Base-by-base conservation (phyloP, 2,113 vertebrate species). In the Cygnus atratus region DNA sequence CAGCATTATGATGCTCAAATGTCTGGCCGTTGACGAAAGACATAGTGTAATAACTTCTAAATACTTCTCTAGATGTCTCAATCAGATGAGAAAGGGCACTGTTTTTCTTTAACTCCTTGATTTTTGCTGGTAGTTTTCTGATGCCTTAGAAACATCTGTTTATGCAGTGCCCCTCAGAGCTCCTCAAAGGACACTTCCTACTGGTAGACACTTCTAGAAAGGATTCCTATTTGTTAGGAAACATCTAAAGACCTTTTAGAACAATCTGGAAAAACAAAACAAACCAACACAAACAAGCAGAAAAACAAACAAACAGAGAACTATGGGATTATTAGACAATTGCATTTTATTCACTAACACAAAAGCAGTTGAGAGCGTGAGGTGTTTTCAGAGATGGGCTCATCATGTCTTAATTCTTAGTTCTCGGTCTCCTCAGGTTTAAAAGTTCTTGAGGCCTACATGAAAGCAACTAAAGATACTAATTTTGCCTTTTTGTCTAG, bases 1-100 rank as follows among this genome's bases (percentile, higher is more conserved):
- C 14, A 44, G 52, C 62, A 48, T 73, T 12, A 6, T 21, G 43
- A 41, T 43, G 28, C 41, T 18, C 62, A 90, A 11, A 41, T 19
- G 26, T 48, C 57, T 61, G 65, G 13, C 7, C 0, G 0, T 8
- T n/a, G 48, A 25, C 0, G 0, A 63, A 52, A 35, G 33, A 62
- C 7, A 9, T 4, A 33, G 25, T 3, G 5, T n/a, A 87, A 35
- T n/a, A n/a, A 17, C 9, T 62, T 43, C 46, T 50, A 58, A 58
- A 65, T 10, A 5, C 35, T 58, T 67, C 65, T 84, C 2, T 8
- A 48, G 26, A 21, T 25, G 19, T 41, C 57, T 88, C 70, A 61
- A 25, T 62, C 37, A 28, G 41, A 33, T 28, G 44, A 62, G 31
- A 55, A 85, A 55, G 9, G 19, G 17, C n/a, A 12, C 5, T 33